A percentile compares a stretch with the other conserved stretches of the same genome.
These are phyloP conservation scores for Ceyx melanurus DNA, from an alignment of 2,113 vertebrate genomes.

Conservation along the genomic window DNA sequence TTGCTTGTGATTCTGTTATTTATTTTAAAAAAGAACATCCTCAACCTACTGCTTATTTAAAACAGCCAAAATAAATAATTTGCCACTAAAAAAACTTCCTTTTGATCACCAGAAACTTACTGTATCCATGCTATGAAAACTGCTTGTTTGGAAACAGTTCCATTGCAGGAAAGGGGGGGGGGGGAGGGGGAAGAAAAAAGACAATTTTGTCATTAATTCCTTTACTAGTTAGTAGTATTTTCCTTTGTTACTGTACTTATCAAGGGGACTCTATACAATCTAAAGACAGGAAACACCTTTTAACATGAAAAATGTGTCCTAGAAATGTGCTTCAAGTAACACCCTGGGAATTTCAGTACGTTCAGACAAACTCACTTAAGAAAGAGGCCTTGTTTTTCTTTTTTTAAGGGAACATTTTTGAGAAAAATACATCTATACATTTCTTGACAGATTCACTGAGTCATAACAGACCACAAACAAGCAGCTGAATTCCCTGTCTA, in stretches of 20 bases:
- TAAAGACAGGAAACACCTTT: not conserved
- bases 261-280: not conserved
- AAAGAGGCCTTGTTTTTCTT: not conserved
- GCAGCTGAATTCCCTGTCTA: not conserved
- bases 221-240: not conserved
- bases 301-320: not conserved
- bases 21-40: not conserved
- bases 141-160: not conserved
- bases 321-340: not conserved
- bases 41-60: not conserved
- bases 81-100: not conserved
- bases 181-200: not conserved
- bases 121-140: slow-evolving; percentile 6
- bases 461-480: not conserved
- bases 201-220: not conserved
- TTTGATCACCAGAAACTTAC: slow-evolving; percentile 28
- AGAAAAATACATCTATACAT: not conserved
- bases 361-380: not conserved
- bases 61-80: not conserved
- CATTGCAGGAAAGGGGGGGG: not conserved
- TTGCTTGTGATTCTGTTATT: not conserved
- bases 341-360: not conserved
- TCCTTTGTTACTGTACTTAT: not conserved
- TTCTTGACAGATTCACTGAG: not conserved
- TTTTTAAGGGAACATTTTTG: not conserved